Conservation (phyloP, 1,140 invertebrate genomes). For the Drosophila arizonae region DNA sequence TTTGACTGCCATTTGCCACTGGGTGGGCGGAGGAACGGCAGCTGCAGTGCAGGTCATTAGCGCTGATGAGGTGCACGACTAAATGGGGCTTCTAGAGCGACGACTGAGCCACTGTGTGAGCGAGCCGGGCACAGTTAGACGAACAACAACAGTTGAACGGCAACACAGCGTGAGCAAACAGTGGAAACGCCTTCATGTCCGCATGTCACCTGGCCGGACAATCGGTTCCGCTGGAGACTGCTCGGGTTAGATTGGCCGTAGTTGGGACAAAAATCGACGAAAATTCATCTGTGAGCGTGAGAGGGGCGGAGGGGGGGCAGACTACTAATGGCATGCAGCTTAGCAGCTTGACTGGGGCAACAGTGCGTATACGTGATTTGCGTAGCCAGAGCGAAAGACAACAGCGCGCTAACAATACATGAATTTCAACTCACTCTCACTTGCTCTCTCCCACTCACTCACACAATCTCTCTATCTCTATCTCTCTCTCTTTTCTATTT, state of each 20-base stretch:
- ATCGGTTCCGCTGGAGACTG: constrained; percentile 39
- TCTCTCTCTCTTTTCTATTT: constrained; percentile 29
- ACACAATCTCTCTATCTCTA: constrained; percentile 18
- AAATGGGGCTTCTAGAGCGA: constrained; percentile 6
- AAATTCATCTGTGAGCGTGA: constrained; percentile 64
- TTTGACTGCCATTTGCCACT: constrained; percentile 21
- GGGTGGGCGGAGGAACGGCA: constrained; percentile 29
- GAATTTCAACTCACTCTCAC: constrained; percentile 33
- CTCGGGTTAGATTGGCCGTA: neutral
- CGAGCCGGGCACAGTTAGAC: neutral
- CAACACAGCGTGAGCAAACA: constrained; percentile 35
- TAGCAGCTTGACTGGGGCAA: constrained; percentile 25
- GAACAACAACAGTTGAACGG: constrained; percentile 10
- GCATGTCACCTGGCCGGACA: constrained; percentile 24
- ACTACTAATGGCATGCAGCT: constrained; percentile 49
- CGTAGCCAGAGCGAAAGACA: constrained; percentile 23
- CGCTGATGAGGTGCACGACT: constrained; percentile 63
- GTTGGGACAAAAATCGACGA: constrained; percentile 52
- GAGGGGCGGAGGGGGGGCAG: neutral
- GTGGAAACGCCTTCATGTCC: constrained; percentile 33
- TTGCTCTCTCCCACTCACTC: constrained; percentile 14
- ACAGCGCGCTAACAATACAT: constrained; percentile 6
- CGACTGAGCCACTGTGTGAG: neutral
- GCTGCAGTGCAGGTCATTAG: constrained; percentile 73
- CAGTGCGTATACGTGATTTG: constrained; percentile 73